Conservation (phyloP, 2,797 vertebrate genomes). For the Acanthis flammea region DNA sequence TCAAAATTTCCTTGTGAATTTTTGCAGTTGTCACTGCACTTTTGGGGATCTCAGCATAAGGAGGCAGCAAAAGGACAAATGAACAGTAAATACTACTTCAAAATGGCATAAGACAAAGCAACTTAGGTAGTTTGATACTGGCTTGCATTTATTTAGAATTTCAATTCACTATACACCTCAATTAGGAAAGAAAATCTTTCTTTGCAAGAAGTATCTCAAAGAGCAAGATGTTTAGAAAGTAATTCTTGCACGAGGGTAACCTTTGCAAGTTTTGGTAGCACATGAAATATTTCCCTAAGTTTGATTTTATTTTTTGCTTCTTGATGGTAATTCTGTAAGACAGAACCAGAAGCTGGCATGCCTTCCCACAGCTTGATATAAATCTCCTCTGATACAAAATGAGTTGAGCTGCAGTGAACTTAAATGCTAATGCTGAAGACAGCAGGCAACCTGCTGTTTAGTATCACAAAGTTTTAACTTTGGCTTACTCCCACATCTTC, state of each 20-base stretch:
- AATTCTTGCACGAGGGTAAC: constrained; percentile 51
- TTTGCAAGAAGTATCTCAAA: background rate
- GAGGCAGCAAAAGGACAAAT: background rate
- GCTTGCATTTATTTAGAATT: background rate
- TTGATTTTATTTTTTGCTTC: constrained; percentile 70
- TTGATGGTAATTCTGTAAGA: constrained; percentile 76
- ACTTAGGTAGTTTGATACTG: background rate
- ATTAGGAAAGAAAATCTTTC: background rate
- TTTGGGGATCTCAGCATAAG: background rate
- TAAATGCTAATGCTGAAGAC: constrained; percentile 76
- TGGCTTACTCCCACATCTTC: constrained; percentile 26
- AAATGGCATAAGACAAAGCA: background rate
- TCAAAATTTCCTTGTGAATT: background rate
- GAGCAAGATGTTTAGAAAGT: constrained; percentile 42
- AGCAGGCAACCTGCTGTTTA: constrained; percentile 75
- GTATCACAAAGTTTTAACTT: constrained; percentile 73
- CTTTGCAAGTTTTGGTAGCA: constrained; percentile 58
- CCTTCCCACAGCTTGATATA: constrained; percentile 78
- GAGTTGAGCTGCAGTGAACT: constrained; percentile 73
- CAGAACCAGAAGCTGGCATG: constrained; percentile 70
- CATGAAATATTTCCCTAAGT: constrained; percentile 63
- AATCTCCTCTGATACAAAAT: constrained; percentile 75
- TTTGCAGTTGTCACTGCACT: background rate
- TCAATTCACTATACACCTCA: background rate
- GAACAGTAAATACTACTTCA: background rate